These are phyloP conservation scores for Malacoctenus gilli DNA, from an alignment of 2,797 vertebrate species.

Conservation along the genomic window DNA sequence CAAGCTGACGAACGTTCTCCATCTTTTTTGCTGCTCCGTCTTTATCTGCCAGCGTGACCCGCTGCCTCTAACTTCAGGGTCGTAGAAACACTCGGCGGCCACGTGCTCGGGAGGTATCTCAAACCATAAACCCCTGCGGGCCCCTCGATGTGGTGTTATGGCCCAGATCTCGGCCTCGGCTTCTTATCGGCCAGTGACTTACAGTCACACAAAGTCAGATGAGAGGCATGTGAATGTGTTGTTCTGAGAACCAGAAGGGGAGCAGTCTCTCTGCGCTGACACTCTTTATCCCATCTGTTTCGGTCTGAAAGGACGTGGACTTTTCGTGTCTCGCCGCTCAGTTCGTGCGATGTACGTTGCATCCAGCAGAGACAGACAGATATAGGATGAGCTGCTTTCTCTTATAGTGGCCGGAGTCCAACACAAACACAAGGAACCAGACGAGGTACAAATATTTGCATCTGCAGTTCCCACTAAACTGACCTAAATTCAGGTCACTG, in stretches of 20 bases:
- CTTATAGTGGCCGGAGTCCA: slow-evolving; percentile 1
- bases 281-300: not conserved
- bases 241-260: slow-evolving; percentile 21
- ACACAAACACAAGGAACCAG: slow-evolving; percentile 27
- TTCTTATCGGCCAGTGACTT: slow-evolving; percentile 36
- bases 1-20: no score
- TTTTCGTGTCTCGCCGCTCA: no score
- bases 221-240: slow-evolving; percentile 28
- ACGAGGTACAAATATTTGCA: not conserved
- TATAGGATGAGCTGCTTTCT: slow-evolving; percentile 3
- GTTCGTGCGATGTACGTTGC: no score
- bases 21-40: not conserved
- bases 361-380: no score
- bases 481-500: not conserved
- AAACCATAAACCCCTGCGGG: slow-evolving; percentile 27
- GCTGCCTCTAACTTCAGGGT: slow-evolving; percentile 14
- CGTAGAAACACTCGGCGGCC: slow-evolving; percentile 13
- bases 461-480: not conserved
- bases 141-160: slow-evolving; percentile 21
- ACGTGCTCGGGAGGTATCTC: slow-evolving; percentile 31
- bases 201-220: slow-evolving; percentile 30
- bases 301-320: not conserved
- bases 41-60: slow-evolving; percentile 11
- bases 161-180: slow-evolving; percentile 10
- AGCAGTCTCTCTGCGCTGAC: slow-evolving; percentile 24